phyloP scores from a whole-genome alignment of 2,113 vertebrate species.

The Ictalurus furcatus region DNA sequence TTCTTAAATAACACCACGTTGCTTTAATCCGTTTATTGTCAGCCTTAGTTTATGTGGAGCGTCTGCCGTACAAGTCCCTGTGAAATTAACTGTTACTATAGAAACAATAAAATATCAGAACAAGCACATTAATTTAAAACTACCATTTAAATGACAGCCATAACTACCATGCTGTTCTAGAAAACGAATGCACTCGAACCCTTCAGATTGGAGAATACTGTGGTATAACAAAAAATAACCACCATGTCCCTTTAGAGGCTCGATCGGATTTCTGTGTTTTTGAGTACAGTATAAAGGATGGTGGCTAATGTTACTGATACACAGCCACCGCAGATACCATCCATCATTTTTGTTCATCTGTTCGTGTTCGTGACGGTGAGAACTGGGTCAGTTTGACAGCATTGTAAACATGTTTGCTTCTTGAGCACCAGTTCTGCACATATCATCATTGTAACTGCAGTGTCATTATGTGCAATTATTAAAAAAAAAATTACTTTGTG shows the following conservation, averaged over 20 bases:
- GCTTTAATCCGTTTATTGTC: not conserved
- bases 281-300: not conserved
- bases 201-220: not conserved
- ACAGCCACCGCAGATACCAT: not conserved
- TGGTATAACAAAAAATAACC: not conserved
- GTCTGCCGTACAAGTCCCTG: not conserved
- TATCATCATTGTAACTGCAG: not conserved
- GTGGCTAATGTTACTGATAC: not conserved
- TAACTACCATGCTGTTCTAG: not conserved
- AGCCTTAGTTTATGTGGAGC: not conserved
- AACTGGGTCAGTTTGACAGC: slow-evolving; percentile 12
- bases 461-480: not conserved
- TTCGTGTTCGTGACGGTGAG: not conserved
- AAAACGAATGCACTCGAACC: not conserved
- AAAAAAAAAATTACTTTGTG: not conserved
- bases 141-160: not conserved
- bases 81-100: not conserved
- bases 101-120: not conserved
- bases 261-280: not conserved
- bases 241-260: not conserved
- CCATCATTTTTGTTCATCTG: not conserved
- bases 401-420: not conserved
- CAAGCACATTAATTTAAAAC: not conserved
- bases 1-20: not conserved
- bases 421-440: not conserved